Conservation (phyloP, 2,113 vertebrate genomes). For the Egretta garzetta region DNA sequence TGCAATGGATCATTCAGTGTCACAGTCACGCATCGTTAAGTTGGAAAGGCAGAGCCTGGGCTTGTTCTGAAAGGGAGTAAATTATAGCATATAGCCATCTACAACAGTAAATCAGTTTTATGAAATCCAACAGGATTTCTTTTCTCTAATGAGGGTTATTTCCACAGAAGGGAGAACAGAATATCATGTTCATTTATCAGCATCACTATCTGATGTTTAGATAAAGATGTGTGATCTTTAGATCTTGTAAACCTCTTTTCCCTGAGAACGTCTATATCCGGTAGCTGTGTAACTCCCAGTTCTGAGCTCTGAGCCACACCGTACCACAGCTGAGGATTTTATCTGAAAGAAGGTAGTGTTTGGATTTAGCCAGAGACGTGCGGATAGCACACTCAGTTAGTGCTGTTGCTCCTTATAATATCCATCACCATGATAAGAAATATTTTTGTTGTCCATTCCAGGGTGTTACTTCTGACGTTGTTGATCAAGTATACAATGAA, state of each 20-base stretch:
- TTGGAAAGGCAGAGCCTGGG: background rate
- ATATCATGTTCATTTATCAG: background rate
- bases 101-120: background rate
- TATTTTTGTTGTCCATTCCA: background rate
- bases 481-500: constrained; percentile 3
- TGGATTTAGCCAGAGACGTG: background rate
- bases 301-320: background rate
- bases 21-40: background rate
- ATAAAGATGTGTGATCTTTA: background rate
- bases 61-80: background rate
- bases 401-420: background rate
- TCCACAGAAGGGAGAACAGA: background rate
- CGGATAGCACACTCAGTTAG: background rate
- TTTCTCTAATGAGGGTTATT: background rate
- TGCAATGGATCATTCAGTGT: background rate
- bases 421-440: background rate
- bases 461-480: background rate
- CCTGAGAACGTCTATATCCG: background rate
- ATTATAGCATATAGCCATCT: background rate
- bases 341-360: background rate
- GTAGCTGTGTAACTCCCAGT: background rate
- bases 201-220: background rate
- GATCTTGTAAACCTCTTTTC: background rate
- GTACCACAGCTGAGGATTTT: background rate
- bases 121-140: background rate